Conservation (phyloP, 37 sponge, comb jelly and placozoan genomes). For the Geodia barretti region DNA sequence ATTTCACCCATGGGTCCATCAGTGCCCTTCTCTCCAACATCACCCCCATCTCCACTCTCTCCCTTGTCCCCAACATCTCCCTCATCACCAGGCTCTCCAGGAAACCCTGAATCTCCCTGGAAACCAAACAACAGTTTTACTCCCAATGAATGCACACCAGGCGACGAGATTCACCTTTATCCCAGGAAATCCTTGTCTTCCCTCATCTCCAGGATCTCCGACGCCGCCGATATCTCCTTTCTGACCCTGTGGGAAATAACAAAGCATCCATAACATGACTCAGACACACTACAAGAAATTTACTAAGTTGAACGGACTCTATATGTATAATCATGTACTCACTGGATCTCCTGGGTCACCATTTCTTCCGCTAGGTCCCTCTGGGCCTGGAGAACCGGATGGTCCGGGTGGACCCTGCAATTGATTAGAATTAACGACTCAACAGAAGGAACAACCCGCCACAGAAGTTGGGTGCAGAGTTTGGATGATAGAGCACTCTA, state of each 20-base stretch:
- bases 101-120: not conserved
- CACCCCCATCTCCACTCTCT: not conserved
- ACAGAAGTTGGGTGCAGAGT: too few species aligned
- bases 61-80: not conserved
- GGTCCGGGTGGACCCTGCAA: not conserved
- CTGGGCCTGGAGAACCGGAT: not conserved
- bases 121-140: too few species aligned
- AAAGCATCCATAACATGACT: too few species aligned
- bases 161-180: too few species aligned
- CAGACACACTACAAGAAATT: not conserved
- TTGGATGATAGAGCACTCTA: too few species aligned
- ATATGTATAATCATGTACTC: too few species aligned
- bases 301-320: too few species aligned
- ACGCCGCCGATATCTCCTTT: not conserved
- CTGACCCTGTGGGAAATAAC: not conserved
- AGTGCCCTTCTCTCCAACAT: too few species aligned
- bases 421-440: too few species aligned
- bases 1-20: not conserved
- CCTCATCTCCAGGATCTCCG: not conserved
- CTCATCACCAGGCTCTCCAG: not conserved
- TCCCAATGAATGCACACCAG: too few species aligned
- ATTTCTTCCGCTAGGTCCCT: not conserved
- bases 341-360: not conserved
- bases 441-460: too few species aligned
- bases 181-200: not conserved